Evolutionary conservation across 2,113 vertebrate genomes (phyloP), one percentile per base, ranked within the genome.

Genomic region (Scortum barcoo): DNA sequence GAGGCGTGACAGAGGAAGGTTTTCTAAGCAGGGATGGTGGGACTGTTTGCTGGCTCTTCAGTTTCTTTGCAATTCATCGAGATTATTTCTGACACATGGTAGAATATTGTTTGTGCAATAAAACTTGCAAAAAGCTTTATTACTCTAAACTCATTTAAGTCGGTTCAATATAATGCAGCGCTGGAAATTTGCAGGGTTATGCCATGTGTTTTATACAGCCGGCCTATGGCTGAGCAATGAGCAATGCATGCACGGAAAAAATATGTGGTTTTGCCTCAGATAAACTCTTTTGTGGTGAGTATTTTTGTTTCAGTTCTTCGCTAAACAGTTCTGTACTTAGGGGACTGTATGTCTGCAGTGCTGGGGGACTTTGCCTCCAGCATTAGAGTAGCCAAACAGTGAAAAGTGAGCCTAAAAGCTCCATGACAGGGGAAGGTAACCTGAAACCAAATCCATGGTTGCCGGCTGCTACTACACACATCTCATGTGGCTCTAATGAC

Each of bases 391-490:
- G 90, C 90, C 94, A 96, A 95, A 95, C 94, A 89, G 88, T 93
- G 95, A 96, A 97, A 97, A 97, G 95, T 96, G 96, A 97, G 95
- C 96, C 96, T 98, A 96, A 98, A 97, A 97, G 96, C 97, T 95
- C 93, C 94, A 95, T 96, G 96, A 97, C 96, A 95, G 94, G 95
- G 94, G 92, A 22, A 92, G 92, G 97, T 96, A 98, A 99, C 96
- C 92, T 93, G 96, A 98, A 95, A 96, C 95, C 95, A 96, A 97
- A 97, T 97, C 97, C 95, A 97, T 98, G 95, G 94, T 94, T 96
- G 96, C 96, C 56, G 88, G 96, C 96, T 97, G 97, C 87, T 93
- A 92, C 96, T 95, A 94, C 95, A 94, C 95, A 95, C 94, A 94
- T 96, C 87, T 89, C 91, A 92, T 94, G 94, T 95, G 94, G 92